These are phyloP conservation scores for Cassiopea andromeda DNA, from an alignment of 30 jellyfish, hydroid and myxozoan genomes.

Conservation along the genomic window DNA sequence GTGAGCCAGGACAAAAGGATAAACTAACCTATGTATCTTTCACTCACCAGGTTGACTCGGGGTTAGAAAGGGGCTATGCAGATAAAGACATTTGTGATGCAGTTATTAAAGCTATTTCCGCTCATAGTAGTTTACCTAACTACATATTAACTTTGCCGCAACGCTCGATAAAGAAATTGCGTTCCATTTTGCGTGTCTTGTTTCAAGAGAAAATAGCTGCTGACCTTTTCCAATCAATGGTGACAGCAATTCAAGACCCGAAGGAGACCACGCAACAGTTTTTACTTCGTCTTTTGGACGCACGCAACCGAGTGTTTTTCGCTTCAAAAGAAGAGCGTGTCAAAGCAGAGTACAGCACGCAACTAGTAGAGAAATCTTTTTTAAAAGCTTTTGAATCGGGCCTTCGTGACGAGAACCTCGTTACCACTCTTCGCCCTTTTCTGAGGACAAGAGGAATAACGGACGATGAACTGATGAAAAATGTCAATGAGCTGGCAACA, in stretches of 20 bases:
- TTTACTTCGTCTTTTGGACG: constrained; percentile 4
- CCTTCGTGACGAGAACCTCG: constrained; percentile 1
- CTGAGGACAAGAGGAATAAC: constrained; percentile 17
- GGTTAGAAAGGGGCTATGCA: too few relatives aligned
- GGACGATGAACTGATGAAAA: constrained; percentile 21
- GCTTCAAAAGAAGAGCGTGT: constrained; percentile 3
- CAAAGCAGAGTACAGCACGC: not conserved
- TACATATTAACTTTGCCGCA: constrained; percentile 11
- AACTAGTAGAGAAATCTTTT: not conserved
- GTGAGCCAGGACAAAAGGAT: too few relatives aligned
- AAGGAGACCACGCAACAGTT: constrained; percentile 31
- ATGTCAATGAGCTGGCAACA: constrained; percentile 14
- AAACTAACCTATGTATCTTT: too few relatives aligned
- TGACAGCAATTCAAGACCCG: not conserved
- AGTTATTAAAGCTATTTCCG: constrained; percentile 16
- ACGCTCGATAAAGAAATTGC: constrained; percentile 3
- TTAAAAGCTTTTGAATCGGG: constrained; percentile 11
- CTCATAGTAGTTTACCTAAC: constrained; percentile 1
- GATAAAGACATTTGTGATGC: not conserved
- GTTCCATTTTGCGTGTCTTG: constrained; percentile 1
- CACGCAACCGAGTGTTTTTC: constrained; percentile 1
- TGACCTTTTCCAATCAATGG: not conserved
- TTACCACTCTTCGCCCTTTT: constrained; percentile 20
- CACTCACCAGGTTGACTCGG: too few relatives aligned
- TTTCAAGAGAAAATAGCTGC: not conserved